Base-by-base conservation (phyloP, 2,113 vertebrate genomes). In the Tragelaphus imberbis region DNA sequence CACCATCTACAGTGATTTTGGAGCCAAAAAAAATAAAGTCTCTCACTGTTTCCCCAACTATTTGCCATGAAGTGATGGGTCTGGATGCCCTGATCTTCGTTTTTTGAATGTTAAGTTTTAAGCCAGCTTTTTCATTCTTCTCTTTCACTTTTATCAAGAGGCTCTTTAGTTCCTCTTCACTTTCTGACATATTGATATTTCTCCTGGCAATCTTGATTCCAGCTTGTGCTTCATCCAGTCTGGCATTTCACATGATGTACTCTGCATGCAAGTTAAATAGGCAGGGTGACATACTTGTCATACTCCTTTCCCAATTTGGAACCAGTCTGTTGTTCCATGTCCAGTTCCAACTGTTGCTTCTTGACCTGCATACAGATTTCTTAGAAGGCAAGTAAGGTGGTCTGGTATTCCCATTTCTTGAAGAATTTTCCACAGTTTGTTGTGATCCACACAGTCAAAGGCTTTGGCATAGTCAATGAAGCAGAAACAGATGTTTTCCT, bases 1-100 rank as follows among this genome's bases (percentile, higher is more conserved):
- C n/a, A 71, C 68, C 68, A 36, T 71, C 68, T 23, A 4, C 68
- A 71, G 68, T 71, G n/a, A 71, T 23, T 36, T 71, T 36, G 68
- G n/a, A 36, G 19, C 68, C n/a, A 8, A 4, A 0, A 0, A 40
- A 71, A 36, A 12, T 71, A 23, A 36, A 71, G 19, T 71, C 68
- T 71, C 10, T 71, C 68, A 36, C 68, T 71, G n/a, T 36, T 71
- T 71, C 68, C n/a, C 68, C 19, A 23, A 71, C 19, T 40, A 40
- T 36, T 71, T 71, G n/a, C n/a, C 2, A 0, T 71, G 65, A 71
- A 71, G n/a, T 71, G 65, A 11, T 71, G n/a, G 19, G 25, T 25
- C 25, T 59, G 25, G 58, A 59, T 59, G 58, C 58, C 58, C 58
- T 59, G 58, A 59, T 59, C 23, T 59, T 59, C 0, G 2, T 59